Evolutionary conservation across 1,140 invertebrate species (phyloP), one percentile per base, ranked within the genome.

Genomic region (Musca vetustissima): DNA sequence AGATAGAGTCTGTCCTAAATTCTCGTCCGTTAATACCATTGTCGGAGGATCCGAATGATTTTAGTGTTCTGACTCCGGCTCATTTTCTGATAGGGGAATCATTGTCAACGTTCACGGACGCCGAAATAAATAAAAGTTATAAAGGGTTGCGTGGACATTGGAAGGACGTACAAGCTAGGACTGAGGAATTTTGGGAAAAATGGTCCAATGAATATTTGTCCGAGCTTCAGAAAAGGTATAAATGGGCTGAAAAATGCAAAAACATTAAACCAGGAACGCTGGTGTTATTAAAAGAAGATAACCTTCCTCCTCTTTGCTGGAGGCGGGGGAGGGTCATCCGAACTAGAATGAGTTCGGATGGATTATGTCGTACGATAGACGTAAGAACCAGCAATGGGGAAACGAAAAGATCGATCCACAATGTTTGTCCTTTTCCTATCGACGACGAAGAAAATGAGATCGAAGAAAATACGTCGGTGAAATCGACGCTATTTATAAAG

Each of bases 171-270:
- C 47, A 68, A 61, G 25, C 47, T 15, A 61, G 32, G 17, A 50
- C 17, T 2, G 14, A 47, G 49, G 4, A 61, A 36, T 68, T 68
- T 43, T 67, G 66, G 52, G 11, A 47, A n/a, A 14, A 19, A 28
- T 67, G 48, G 49, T 59, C 52, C 2, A 59, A n/a, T 17, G 53
- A 59, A 59, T 59, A 68, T 68, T 25, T 64, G 48, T 15, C 11
- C 25, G 43, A 65, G 48, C 11, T 17, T 11, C 32, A 65, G 48
- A 65, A 25, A 47, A 65, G 14, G 15, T 25, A 28, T 61, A 61
- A 61, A 4, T 61, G 28, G 28, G 14, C 11, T 28, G 14, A 28
- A 15, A 22, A 11, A 28, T 25, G 2, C 6, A 21, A 7, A 4
- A 57, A 57, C 21, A 57, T 57, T 21, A 24, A 57, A 57, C n/a